Evolutionary conservation across 2,797 vertebrate species (phyloP).

Genomic region (Melopsittacus undulatus): DNA sequence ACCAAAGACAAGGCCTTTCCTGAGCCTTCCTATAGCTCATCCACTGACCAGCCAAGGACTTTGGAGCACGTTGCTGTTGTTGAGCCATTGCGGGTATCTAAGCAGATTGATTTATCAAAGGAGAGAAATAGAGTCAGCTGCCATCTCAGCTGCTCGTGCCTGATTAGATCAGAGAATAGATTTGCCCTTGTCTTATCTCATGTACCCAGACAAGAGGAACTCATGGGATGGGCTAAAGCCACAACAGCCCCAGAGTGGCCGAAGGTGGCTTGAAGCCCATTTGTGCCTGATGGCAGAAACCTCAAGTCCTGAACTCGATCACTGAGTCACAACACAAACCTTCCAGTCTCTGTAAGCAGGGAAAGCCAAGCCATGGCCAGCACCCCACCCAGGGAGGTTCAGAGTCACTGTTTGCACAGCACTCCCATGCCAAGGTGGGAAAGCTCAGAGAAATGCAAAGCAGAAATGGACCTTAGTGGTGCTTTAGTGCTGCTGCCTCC

Average conservation of each 20-base stretch:
- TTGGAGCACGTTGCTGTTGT: accelerated
- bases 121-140: not conserved
- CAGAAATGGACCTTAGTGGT: accelerated
- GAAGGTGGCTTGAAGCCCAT: not conserved
- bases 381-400: not conserved
- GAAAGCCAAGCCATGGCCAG: not conserved
- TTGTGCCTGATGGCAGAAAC: not conserved
- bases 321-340: not conserved
- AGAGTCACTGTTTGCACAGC: not conserved
- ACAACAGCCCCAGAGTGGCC: not conserved
- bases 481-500: not conserved
- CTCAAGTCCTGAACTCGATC: accelerated
- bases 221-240: not conserved
- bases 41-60: not conserved
- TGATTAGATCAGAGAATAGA: conserved; percentile 52
- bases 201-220: not conserved
- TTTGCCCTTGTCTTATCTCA: not conserved
- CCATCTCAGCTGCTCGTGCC: not conserved
- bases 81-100: not conserved
- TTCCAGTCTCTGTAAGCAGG: not conserved
- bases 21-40: accelerated
- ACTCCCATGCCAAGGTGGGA: not conserved
- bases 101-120: not conserved
- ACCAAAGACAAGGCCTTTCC: accelerated
- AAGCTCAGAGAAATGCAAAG: not conserved